Conservation (phyloP, 92 coral and sea anemone species). For the Diadumene lineata region DNA sequence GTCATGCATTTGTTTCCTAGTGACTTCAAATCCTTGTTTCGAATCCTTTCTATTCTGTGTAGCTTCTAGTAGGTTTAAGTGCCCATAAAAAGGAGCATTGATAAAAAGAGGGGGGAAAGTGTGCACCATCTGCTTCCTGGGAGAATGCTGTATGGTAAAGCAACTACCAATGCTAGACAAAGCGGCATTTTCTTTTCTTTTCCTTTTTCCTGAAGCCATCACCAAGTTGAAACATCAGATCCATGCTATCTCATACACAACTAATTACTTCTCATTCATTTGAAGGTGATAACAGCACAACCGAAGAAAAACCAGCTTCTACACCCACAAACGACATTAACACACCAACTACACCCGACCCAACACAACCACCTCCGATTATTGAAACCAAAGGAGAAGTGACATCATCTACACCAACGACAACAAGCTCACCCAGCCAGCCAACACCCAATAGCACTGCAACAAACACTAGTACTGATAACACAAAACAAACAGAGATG, state of each 20-base stretch:
- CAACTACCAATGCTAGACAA: no score
- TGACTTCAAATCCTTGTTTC: no score
- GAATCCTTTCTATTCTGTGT: no score
- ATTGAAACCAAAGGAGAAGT: constrained; percentile 56
- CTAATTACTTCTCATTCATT: neutral
- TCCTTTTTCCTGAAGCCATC: no score
- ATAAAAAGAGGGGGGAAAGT: no score
- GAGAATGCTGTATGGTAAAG: no score
- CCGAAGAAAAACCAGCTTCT: constrained; percentile 3
- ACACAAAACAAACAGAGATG: neutral
- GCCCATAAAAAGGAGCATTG: no score
- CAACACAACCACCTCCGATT: neutral
- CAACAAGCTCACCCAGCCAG: constrained; percentile 9
- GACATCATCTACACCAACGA: constrained; percentile 44
- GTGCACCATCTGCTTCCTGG: no score
- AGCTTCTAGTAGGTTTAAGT: no score
- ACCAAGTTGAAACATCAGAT: neutral
- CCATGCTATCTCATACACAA: no score
- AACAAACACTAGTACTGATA: constrained; percentile 9
- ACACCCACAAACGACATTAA: neutral
- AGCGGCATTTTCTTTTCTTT: no score
- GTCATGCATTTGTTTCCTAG: no score
- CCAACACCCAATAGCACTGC: neutral
- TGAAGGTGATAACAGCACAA: neutral
- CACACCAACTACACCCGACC: neutral